These are phyloP conservation scores for Orussus abietinus DNA, from an alignment of 1,140 invertebrate genomes.

Conservation along the genomic window DNA sequence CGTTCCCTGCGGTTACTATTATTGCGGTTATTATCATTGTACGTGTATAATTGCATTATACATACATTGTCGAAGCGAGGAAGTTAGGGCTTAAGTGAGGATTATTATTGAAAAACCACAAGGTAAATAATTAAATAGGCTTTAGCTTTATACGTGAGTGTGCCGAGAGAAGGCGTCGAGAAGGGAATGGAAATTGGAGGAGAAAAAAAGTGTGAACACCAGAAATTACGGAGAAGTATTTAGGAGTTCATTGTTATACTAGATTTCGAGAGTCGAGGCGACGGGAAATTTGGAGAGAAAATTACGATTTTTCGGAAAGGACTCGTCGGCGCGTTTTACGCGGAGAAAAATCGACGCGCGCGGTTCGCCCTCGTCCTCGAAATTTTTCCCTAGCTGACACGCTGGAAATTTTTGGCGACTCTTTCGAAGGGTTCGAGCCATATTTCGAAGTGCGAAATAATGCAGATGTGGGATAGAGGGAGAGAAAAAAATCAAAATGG, in stretches of 20 bases:
- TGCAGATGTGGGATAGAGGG: slow-evolving; percentile 1
- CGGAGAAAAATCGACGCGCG: neutral
- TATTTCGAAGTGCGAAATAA: no score
- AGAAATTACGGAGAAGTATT: slow-evolving; percentile 7
- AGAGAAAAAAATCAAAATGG: slow-evolving; percentile 11
- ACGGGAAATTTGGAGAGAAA: slow-evolving; percentile 8
- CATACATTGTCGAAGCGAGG: slow-evolving; percentile 19
- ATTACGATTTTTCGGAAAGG: no score
- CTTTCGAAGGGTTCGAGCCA: no score
- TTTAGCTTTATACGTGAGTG: slow-evolving; percentile 41
- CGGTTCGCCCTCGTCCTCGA: neutral
- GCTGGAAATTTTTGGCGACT: no score
- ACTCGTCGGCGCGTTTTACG: no score
- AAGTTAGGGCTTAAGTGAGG: slow-evolving; percentile 2
- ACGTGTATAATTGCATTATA: slow-evolving; percentile 12
- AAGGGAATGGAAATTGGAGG: slow-evolving; percentile 12
- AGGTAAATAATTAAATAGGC: slow-evolving; percentile 24
- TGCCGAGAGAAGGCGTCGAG: slow-evolving; percentile 10
- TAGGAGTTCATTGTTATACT: slow-evolving; percentile 4
- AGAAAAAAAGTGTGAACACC: slow-evolving; percentile 10
- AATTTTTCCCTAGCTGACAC: no score
- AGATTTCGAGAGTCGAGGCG: neutral
- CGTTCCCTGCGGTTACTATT: slow-evolving; percentile 24
- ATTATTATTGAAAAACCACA: slow-evolving; percentile 6
- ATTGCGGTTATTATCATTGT: slow-evolving; percentile 27